phyloP scores from a whole-genome alignment of 37 sponge, comb jelly and placozoan genomes.

The Amphimedon queenslandica region DNA sequence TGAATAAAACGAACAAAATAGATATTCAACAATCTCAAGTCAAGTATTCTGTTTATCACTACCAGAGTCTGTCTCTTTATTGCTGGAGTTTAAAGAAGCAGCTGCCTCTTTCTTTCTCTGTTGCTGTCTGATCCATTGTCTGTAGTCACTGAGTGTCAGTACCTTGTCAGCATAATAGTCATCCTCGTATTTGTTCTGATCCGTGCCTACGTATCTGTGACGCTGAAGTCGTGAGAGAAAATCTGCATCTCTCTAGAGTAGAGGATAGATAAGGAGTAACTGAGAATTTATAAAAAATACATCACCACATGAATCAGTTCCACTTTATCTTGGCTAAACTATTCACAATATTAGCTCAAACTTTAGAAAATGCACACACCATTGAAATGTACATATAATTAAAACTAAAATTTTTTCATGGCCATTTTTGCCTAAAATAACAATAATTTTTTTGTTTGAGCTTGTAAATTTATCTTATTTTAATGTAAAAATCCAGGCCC shows the following conservation, averaged over 20 bases:
- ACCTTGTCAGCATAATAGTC: conserved; percentile 98
- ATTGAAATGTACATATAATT: too few relatives aligned
- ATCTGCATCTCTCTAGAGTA: conserved; percentile 68
- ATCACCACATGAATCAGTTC: too few relatives aligned
- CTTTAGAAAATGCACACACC: too few relatives aligned
- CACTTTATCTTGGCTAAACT: too few relatives aligned
- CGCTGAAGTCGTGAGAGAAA: conserved; percentile 64
- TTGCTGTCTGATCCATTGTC: conserved; percentile 96
- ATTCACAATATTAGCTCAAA: too few relatives aligned
- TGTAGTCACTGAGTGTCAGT: conserved; percentile 85
- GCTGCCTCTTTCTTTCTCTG: conserved; percentile 57
- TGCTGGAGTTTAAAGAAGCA: conserved; percentile 4
- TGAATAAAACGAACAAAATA: not conserved
- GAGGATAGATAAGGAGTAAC: not conserved
- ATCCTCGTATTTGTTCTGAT: conserved; percentile 73
- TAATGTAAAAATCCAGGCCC: too few relatives aligned
- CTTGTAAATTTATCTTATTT: too few relatives aligned
- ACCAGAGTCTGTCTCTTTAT: not conserved
- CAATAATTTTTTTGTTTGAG: too few relatives aligned
- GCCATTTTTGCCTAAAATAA: not conserved
- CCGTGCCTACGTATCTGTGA: conserved; percentile 41
- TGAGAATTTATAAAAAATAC: too few relatives aligned
- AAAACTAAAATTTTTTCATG: too few relatives aligned
- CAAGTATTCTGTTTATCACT: not conserved
- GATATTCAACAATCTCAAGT: not conserved